phyloP scores from a whole-genome alignment of 2,797 vertebrate genomes.

The Phylloscopus collybita region DNA sequence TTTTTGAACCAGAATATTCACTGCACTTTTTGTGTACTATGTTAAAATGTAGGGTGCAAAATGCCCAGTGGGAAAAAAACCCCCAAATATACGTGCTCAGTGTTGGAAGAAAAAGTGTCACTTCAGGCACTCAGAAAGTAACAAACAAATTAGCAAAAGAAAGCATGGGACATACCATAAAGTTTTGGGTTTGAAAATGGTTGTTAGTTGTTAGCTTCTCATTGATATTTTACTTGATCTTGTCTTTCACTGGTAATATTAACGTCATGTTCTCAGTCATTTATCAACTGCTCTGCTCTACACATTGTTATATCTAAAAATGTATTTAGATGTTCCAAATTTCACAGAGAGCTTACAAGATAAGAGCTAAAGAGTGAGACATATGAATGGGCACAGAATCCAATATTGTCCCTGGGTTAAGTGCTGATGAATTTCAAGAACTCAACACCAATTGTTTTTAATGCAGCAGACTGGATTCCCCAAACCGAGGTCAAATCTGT shows the following conservation, averaged over 20 bases:
- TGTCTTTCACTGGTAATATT: not conserved
- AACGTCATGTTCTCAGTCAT: accelerated
- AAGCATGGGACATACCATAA: not conserved
- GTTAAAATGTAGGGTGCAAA: not conserved
- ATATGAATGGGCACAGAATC: not conserved
- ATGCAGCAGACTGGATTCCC: not conserved
- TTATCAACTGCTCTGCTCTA: not conserved
- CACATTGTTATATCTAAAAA: not conserved
- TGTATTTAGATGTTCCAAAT: not conserved
- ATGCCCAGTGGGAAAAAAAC: not conserved
- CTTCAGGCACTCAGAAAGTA: not conserved
- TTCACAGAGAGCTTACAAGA: not conserved
- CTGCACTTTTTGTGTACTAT: not conserved
- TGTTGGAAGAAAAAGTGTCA: not conserved
- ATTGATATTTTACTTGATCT: not conserved
- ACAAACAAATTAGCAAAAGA: not conserved
- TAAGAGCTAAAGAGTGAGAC: not conserved
- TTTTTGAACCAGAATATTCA: not conserved
- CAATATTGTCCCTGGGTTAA: not conserved
- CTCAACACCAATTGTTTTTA: not conserved
- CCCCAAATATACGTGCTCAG: too few species aligned
- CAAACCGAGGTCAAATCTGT: not conserved
- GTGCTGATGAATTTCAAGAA: not conserved
- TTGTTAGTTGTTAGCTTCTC: not conserved
- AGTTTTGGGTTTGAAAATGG: not conserved